Percentiles rank a stretch among this genome's conserved stretches.
Evolutionary conservation across 2,113 vertebrate genomes (phyloP).

Genomic region (Marcusenius ussheri): DNA sequence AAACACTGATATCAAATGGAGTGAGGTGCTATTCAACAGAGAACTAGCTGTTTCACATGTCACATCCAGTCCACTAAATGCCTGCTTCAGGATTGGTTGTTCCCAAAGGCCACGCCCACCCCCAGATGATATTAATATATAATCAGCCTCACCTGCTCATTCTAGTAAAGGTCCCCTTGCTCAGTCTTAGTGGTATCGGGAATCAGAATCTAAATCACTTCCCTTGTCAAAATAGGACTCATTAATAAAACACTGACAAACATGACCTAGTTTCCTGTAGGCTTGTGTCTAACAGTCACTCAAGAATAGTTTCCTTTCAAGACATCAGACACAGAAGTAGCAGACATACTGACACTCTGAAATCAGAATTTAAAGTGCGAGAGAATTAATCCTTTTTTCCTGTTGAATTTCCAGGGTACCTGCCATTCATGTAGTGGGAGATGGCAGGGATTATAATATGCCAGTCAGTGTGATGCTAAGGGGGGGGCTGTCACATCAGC

Average conservation of each 20-base stretch:
- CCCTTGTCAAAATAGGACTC: neutral
- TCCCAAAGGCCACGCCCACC: neutral
- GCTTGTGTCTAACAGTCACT: neutral
- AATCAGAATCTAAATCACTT: neutral
- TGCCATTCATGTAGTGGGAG: neutral
- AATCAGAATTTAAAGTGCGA: neutral
- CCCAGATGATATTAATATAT: neutral
- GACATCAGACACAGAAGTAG: neutral
- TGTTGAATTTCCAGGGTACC: neutral
- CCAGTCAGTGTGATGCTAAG: neutral
- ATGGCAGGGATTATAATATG: neutral
- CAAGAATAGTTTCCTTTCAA: neutral
- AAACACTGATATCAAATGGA: neutral
- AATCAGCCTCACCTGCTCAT: neutral
- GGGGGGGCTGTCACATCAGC: neutral
- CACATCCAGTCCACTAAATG: neutral
- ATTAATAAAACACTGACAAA: conserved; percentile 25
- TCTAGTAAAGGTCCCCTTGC: neutral
- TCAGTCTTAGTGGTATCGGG: neutral
- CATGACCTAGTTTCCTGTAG: conserved; percentile 25
- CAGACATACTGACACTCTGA: neutral
- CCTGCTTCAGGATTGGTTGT: neutral
- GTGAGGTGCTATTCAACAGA: neutral
- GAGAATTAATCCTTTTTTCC: neutral
- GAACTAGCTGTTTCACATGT: neutral